Percentiles rank a stretch among this genome's conserved stretches.
Evolutionary conservation across 2,797 vertebrate genomes (phyloP).

Genomic region (Cheirogaleus major): DNA sequence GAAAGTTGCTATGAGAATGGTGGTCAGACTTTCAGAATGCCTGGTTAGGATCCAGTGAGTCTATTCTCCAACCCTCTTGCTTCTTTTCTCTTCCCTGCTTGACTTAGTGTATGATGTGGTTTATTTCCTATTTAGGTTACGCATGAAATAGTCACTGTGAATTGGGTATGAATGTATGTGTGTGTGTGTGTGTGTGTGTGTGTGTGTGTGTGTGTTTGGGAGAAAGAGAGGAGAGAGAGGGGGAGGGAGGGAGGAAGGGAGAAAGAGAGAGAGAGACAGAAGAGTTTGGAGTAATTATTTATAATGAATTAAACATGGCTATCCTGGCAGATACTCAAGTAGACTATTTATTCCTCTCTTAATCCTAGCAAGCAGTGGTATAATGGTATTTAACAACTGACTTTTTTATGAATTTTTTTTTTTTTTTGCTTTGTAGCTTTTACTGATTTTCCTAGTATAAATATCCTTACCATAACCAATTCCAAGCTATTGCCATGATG

Average conservation of each 20-base stretch:
- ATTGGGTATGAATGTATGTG: neutral
- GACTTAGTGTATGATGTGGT: neutral
- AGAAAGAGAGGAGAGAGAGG: too few relatives aligned
- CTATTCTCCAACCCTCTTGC: fast-evolving
- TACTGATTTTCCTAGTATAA: neutral
- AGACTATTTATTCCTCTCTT: neutral
- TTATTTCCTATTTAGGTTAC: neutral
- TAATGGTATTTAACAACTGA: neutral
- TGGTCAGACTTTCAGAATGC: neutral
- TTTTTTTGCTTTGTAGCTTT: neutral
- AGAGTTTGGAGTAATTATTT: neutral
- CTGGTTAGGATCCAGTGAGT: neutral
- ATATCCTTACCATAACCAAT: neutral
- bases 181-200: neutral
- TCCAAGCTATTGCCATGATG: neutral
- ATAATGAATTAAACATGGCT: neutral
- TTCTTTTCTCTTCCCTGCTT: neutral
- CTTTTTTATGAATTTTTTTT: neutral
- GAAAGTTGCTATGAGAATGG: neutral
- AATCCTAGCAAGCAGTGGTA: neutral
- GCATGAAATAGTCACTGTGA: neutral
- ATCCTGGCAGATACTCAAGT: neutral
- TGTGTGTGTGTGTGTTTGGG: neutral
- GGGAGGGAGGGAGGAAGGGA: neutral
- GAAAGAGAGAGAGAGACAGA: neutral